Base-by-base conservation (phyloP, 2,888 invertebrate genomes). In the Dione vanillae region DNA sequence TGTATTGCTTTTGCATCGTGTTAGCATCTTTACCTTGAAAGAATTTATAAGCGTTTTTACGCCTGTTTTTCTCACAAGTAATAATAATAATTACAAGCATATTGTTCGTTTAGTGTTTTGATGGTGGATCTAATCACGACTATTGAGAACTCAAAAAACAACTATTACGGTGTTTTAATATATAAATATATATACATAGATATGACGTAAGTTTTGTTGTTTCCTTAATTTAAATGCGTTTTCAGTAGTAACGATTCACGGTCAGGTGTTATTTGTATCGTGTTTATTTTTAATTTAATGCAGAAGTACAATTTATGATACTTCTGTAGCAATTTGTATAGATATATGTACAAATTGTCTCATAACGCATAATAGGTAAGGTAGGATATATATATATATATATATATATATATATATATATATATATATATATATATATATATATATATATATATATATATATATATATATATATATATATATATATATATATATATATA, bases 21-120 rank as follows among this genome's bases (percentile, higher is more conserved):
- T 82, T 84, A 83, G 86, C 89, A 82, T 90, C 88, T 87, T 91
- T 83, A 90, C 91, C 91, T 92, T 92, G 91, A 87, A 81, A 83
- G 83, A 87, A 16, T 67, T 84, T 85, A 85, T 85, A 85, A 83
- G 82, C 78, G 80, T 91, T 92, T 91, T 90, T 90, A 78, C 77
- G 82, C 83, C 80, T 82, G 84, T 89, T 90, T 69, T 73, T 90
- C 88, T 61, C 56, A 74, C 79, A 82, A 83, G 88, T 90, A 88
- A 91, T 87, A 86, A 89, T 88, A 84, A 87, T 89, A 87, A 87
- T 89, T 84, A 84, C 81, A 85, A 85, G 85, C 61, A 71, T 85
- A 83, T 88, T 86, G 83, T 89, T 88, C 88, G 86, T 89, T 88
- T 87, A 89, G 89, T 90, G 90, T 85, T 85, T 87, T 85, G 83